A percentile compares a stretch with the other conserved stretches of the same genome.
phyloP scores from a whole-genome alignment of 2,797 vertebrate genomes.

The Silurus lanzhouensis region DNA sequence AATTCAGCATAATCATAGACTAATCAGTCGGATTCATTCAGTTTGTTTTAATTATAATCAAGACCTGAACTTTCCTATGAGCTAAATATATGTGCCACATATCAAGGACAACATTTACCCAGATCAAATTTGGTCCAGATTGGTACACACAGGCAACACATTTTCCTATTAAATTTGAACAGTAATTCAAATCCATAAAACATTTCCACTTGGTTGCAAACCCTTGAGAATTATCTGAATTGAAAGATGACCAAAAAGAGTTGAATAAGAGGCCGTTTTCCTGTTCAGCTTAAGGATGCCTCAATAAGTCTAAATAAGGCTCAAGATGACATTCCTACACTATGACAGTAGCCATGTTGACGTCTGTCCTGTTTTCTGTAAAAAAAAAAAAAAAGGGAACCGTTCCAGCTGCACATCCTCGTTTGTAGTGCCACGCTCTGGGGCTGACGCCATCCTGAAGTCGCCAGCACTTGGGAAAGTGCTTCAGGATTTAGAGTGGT shows the following conservation, averaged over 20 bases:
- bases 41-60: slow-evolving; percentile 21
- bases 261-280: neutral
- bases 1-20: slow-evolving; percentile 9
- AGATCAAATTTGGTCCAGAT: neutral
- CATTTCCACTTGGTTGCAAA: neutral
- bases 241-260: slow-evolving; percentile 28
- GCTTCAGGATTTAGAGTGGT: slow-evolving; percentile 34
- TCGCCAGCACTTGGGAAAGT: slow-evolving; percentile 19
- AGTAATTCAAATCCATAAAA: neutral
- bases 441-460: slow-evolving; percentile 14
- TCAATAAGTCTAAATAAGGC: slow-evolving; percentile 4
- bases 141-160: neutral
- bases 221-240: neutral
- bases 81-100: neutral
- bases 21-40: slow-evolving; percentile 22
- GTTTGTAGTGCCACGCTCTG: neutral
- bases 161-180: neutral
- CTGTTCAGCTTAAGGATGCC: slow-evolving; percentile 33
- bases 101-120: neutral
- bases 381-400: neutral
- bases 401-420: slow-evolving; percentile 10
- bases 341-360: slow-evolving; percentile 31
- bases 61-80: neutral
- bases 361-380: slow-evolving; percentile 25
- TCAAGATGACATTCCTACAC: slow-evolving; percentile 42